phyloP scores from a whole-genome alignment of 2,797 vertebrate genomes.

The Eulemur rubriventer region DNA sequence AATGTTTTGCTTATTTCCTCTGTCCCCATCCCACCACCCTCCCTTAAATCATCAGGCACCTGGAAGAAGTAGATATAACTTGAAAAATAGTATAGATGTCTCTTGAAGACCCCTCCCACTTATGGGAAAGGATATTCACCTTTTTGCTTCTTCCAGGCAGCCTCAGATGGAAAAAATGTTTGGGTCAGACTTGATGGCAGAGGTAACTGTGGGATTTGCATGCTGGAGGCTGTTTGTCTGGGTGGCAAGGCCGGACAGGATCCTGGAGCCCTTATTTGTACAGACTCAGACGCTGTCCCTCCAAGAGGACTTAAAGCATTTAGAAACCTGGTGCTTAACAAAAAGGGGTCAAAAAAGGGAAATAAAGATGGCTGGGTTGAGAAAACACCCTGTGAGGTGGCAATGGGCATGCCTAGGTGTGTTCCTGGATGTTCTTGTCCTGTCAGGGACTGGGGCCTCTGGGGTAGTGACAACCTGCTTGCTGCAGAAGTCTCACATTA shows the following conservation, averaged over 20 bases:
- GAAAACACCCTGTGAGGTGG: neutral
- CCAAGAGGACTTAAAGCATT: constrained; percentile 82
- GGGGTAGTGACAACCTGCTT: neutral
- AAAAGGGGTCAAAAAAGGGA: constrained; percentile 70
- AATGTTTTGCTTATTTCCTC: neutral
- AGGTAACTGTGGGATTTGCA: constrained; percentile 79
- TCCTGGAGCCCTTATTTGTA: constrained; percentile 81
- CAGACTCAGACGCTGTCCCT: constrained; percentile 77
- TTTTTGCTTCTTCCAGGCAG: constrained; percentile 62
- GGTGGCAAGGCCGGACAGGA: constrained; percentile 75
- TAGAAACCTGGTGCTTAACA: constrained; percentile 80
- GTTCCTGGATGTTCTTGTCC: neutral
- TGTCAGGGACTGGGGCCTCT: neutral
- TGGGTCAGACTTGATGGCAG: constrained; percentile 77
- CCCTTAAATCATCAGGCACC: constrained; percentile 20
- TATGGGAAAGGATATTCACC: constrained; percentile 67
- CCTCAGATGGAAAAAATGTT: constrained; percentile 72
- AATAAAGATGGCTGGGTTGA: constrained; percentile 53
- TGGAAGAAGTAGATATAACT: constrained; percentile 48
- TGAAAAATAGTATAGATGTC: neutral
- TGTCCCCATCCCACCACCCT: neutral
- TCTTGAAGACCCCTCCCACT: constrained; percentile 56
- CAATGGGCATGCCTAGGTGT: neutral
- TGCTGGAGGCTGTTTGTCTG: constrained; percentile 81
- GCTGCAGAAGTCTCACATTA: neutral